Evolutionary conservation across 1,140 invertebrate species (phyloP), one percentile per base, ranked within the genome.

Genomic region (Asobara japonica): DNA sequence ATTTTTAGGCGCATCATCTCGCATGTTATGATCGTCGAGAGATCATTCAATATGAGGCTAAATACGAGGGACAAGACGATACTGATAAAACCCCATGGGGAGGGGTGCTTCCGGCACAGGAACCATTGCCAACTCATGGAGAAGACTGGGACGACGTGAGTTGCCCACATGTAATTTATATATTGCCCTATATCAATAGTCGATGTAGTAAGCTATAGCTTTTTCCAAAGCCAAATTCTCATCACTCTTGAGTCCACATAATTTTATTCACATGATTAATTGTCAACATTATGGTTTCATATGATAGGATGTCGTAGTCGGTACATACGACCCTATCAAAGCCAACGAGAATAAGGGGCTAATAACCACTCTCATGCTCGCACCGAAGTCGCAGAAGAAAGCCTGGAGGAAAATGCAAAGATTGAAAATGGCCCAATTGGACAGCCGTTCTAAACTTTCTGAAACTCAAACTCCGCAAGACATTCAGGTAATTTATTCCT

Each of bases 321-420:
- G 27, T 0, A 68, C 66, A 22, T 68, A 68, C 16, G 66, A 68
- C 22, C 66, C 66, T 27, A n/a, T 27, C 3, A 56, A 68, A 20
- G 20, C 11, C 13, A 20, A 30, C 10, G 45, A 18, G 16, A 33
- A 31, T 7, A 33, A 25, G 7, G 27, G 30, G 0, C 16, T 56
- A 7, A 20, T 68, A 22, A 31, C 27, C 1, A 13, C 2, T 3
- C 30, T 45, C 66, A 56, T 68, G 0, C 41, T 45, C 7, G 20
- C 56, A 13, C 31, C 66, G n/a, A 68, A 68, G 27, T 45, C 66
- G 0, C 33, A 30, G 29, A 68, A 31, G 16, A 56, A 68, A 56
- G 45, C 16, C 7, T 56, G 8, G 2, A 68, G 27, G 16, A 3
- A 22, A 0, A 0, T 29, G 13, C 27, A 68, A n/a, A 29, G 66